These are phyloP conservation scores for Pteruthius melanotis DNA, from an alignment of 2,113 vertebrate species.

Conservation along the genomic window DNA sequence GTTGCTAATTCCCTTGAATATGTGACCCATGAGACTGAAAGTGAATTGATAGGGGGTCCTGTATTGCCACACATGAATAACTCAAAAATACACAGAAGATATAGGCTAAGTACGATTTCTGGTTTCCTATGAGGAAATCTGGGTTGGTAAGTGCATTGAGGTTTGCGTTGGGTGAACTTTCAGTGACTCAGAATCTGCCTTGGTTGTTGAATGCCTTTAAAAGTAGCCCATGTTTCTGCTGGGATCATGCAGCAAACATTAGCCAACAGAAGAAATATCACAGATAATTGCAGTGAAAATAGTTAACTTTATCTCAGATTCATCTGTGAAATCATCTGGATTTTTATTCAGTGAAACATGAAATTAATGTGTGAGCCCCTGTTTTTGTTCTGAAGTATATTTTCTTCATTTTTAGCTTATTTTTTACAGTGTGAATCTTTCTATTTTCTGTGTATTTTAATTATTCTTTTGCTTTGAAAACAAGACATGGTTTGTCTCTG, in stretches of 20 bases:
- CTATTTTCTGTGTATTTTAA: not conserved
- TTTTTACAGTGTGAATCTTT: not conserved
- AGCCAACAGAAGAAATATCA: not conserved
- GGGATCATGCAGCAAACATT: not conserved
- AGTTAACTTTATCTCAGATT: not conserved
- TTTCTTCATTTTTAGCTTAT: not conserved
- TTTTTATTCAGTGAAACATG: not conserved
- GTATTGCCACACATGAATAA: not conserved
- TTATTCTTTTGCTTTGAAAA: not conserved
- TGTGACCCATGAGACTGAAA: not conserved
- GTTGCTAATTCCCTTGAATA: not conserved
- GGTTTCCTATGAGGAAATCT: not conserved
- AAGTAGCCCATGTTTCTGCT: not conserved
- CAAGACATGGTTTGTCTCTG: not conserved
- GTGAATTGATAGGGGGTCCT: not conserved
- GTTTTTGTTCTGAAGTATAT: not conserved
- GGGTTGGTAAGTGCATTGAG: not conserved
- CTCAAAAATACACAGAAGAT: not conserved
- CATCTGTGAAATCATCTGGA: not conserved
- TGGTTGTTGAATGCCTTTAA: not conserved
- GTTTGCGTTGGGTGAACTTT: not conserved
- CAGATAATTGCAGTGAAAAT: not conserved
- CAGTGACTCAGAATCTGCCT: not conserved
- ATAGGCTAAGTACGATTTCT: not conserved
- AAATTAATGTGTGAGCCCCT: not conserved